Conservation (phyloP, 2,113 vertebrate species). For the Cebus imitator region DNA sequence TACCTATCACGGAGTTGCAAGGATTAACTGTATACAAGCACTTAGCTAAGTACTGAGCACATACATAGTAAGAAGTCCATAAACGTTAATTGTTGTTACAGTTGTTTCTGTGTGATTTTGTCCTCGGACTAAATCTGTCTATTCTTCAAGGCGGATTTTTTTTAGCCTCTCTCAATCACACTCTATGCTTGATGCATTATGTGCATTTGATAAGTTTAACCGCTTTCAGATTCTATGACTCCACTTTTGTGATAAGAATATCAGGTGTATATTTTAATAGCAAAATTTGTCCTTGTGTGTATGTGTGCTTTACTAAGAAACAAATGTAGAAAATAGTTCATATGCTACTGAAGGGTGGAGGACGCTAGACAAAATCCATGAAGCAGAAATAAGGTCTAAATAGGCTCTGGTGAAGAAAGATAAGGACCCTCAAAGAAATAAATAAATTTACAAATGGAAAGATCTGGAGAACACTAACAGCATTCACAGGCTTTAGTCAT, state of each 20-base stretch:
- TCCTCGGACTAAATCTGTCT: neutral
- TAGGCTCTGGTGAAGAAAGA: conserved; percentile 25
- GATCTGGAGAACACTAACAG: neutral
- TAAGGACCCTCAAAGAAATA: conserved; percentile 29
- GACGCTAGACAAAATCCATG: conserved; percentile 18
- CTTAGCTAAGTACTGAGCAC: neutral
- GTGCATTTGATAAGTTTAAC: neutral
- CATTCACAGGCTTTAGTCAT: neutral
- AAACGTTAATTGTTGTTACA: neutral
- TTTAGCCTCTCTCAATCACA: neutral
- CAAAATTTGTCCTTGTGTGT: neutral
- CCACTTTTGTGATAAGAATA: neutral
- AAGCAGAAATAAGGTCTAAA: conserved; percentile 47
- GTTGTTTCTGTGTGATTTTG: neutral
- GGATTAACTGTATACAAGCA: neutral
- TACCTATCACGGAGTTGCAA: neutral
- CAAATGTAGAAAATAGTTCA: conserved; percentile 17
- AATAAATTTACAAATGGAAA: neutral
- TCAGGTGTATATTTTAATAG: neutral
- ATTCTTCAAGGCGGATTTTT: neutral
- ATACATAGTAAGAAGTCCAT: neutral
- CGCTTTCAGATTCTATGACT: neutral
- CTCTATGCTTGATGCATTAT: neutral
- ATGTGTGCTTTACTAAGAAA: conserved; percentile 32
- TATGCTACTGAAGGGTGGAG: neutral